Conservation (phyloP, 2,888 invertebrate genomes). For the Sialis lutaria region DNA sequence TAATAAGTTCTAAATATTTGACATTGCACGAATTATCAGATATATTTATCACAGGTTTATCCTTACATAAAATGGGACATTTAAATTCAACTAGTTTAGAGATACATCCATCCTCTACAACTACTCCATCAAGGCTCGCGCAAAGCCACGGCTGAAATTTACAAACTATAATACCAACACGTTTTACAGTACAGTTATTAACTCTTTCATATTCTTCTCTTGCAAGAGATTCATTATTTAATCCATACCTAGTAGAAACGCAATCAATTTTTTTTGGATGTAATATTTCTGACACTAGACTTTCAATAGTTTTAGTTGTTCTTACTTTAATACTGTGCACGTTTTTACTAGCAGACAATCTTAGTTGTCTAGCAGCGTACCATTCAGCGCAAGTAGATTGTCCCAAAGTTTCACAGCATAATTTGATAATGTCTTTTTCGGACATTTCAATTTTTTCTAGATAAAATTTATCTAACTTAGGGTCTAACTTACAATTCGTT, state of each 20-base stretch:
- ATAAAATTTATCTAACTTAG: not conserved
- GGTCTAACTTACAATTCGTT: not conserved
- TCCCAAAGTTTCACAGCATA: not conserved
- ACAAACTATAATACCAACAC: constrained; percentile 1
- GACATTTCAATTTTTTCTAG: constrained; percentile 1
- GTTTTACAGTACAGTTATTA: constrained; percentile 1
- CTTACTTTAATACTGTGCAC: not conserved
- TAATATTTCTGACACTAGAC: not conserved
- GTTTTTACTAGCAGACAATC: not conserved
- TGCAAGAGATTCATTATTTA: not conserved
- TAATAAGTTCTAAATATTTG: not conserved
- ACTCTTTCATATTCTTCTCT: constrained; percentile 1
- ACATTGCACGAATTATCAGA: not conserved
- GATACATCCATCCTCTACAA: constrained; percentile 8
- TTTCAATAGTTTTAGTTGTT: constrained; percentile 1
- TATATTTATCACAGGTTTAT: constrained; percentile 6
- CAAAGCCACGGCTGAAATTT: constrained; percentile 9
- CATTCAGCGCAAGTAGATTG: not conserved
- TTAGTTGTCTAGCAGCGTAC: constrained; percentile 1
- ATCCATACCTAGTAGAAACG: constrained; percentile 2
- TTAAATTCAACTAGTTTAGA: constrained; percentile 9
- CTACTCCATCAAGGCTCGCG: constrained; percentile 9
- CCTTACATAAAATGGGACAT: constrained; percentile 9
- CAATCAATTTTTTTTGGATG: constrained; percentile 1
- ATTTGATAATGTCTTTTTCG: not conserved